Percentiles rank a stretch among this genome's conserved stretches.
Evolutionary conservation across 1,140 invertebrate species (phyloP).

Genomic region (Phymorhynchus buccinoides): DNA sequence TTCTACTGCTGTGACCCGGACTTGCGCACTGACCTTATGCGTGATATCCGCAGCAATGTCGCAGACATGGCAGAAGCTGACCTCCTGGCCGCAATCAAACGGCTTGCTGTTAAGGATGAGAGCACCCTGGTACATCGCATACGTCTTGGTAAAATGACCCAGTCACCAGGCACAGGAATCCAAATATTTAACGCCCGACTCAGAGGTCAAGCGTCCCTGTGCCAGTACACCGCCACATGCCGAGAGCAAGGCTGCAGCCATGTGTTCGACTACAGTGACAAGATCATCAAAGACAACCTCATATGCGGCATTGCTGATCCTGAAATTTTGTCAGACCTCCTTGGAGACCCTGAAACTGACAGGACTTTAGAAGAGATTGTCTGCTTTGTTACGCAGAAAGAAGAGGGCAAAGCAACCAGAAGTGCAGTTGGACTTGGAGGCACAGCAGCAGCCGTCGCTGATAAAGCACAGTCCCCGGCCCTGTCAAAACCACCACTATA

Average conservation of each 20-base stretch:
- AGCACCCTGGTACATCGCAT: slow-evolving; percentile 51
- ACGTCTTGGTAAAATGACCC: slow-evolving; percentile 49
- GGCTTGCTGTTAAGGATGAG: slow-evolving; percentile 47
- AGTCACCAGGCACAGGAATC: slow-evolving; percentile 50
- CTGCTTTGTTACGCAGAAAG: slow-evolving; percentile 48
- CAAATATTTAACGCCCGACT: slow-evolving; percentile 41
- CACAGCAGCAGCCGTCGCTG: slow-evolving; percentile 1
- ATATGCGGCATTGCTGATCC: slow-evolving; percentile 41
- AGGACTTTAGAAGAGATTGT: slow-evolving; percentile 47
- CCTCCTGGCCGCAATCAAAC: slow-evolving; percentile 46
- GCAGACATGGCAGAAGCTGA: slow-evolving; percentile 41
- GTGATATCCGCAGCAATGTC: slow-evolving; percentile 39
- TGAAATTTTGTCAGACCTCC: slow-evolving; percentile 44
- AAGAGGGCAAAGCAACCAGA: slow-evolving; percentile 47
- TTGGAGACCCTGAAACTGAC: slow-evolving; percentile 45
- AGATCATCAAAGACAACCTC: slow-evolving; percentile 46
- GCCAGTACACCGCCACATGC: slow-evolving; percentile 43
- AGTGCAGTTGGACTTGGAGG: slow-evolving; percentile 33
- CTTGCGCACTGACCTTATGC: slow-evolving; percentile 46
- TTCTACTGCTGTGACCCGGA: slow-evolving; percentile 52
- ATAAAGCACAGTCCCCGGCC: not conserved
- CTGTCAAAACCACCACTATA: not conserved
- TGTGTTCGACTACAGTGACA: slow-evolving; percentile 47
- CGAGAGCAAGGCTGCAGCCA: slow-evolving; percentile 23
- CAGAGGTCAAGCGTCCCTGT: slow-evolving; percentile 42